Conservation (phyloP, 2,797 vertebrate species). For the Coccyzus lansbergi region DNA sequence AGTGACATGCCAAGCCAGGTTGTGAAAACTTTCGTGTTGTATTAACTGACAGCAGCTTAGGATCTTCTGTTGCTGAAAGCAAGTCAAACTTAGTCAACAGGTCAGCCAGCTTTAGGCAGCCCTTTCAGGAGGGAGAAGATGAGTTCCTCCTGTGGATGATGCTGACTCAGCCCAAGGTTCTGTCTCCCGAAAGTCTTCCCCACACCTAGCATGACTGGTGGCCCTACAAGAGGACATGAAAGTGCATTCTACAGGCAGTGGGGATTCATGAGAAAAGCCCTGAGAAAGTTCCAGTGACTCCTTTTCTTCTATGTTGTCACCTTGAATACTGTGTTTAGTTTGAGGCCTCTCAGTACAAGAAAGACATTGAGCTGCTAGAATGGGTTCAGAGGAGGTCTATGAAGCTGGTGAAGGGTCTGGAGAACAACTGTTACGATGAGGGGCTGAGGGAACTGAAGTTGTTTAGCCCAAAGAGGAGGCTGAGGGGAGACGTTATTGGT, state of each 20-base stretch:
- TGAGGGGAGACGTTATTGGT: no score
- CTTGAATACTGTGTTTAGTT: no score
- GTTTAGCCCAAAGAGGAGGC: no score
- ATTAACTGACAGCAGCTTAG: neutral
- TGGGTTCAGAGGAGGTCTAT: no score
- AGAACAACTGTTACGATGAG: no score
- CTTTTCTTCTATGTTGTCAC: neutral
- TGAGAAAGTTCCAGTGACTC: neutral
- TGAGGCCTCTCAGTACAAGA: no score
- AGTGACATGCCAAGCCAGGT: neutral
- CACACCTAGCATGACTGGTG: neutral
- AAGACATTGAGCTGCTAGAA: no score
- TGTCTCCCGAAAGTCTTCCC: neutral
- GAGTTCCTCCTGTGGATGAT: neutral
- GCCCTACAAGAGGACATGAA: neutral
- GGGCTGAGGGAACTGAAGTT: no score
- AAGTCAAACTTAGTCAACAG: neutral
- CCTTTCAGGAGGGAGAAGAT: neutral
- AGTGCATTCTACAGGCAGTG: neutral
- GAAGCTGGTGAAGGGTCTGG: no score
- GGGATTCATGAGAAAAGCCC: fast-evolving
- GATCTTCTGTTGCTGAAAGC: neutral
- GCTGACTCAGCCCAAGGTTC: fast-evolving
- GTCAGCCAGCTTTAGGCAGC: neutral
- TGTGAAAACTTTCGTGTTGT: neutral